Base-by-base conservation (phyloP, 1,140 invertebrate genomes). In the Carposina sasakii region DNA sequence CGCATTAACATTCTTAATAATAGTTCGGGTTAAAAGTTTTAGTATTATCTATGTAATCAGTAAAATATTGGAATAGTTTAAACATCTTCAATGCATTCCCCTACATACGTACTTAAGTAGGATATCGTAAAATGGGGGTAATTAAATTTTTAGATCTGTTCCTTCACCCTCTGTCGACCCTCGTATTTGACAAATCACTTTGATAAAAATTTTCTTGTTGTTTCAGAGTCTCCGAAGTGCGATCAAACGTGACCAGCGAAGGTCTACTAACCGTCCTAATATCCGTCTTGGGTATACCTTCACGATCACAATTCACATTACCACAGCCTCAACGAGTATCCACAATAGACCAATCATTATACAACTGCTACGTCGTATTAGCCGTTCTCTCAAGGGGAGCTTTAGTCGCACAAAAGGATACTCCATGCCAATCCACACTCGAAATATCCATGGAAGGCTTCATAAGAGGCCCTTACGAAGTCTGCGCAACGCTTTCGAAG, bases 391-490 rank as follows among this genome's bases (percentile, higher is more conserved):
- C 78, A 0, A 63, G 71, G 59, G 81, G 83, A 0, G 76, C 81
- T 4, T 59, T 86, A 41, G 78, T 85, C 41, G 85, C 83, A 2
- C 85, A 86, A 51, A 84, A 84, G 47, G 85, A 85, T 44, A 82
- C 81, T 0, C 81, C 75, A 0, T 86, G 85, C 50, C 69, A 76
- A 41, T 60, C 69, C 21, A 82, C 67, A 12, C 55, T 84, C 24
- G 73, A 76, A 41, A 64, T 86, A 42, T 77, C 76, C 15, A 85
- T 86, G 85, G 85, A 85, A 58, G 83, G 83, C 9, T 84, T 86
- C 23, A 56, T 85, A 12, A 60, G 74, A 52, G 85, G 83, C 5
- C 83, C 85, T 19, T 86, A 85, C 39, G 81, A 83, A 63, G 81
- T 86, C 3, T 86, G 85, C 37, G 85, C 83, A 0, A 77, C 78